Percentiles rank a stretch among this genome's conserved stretches.
phyloP scores from a whole-genome alignment of 2,888 invertebrate species.

The Drosophila percnosoma region DNA sequence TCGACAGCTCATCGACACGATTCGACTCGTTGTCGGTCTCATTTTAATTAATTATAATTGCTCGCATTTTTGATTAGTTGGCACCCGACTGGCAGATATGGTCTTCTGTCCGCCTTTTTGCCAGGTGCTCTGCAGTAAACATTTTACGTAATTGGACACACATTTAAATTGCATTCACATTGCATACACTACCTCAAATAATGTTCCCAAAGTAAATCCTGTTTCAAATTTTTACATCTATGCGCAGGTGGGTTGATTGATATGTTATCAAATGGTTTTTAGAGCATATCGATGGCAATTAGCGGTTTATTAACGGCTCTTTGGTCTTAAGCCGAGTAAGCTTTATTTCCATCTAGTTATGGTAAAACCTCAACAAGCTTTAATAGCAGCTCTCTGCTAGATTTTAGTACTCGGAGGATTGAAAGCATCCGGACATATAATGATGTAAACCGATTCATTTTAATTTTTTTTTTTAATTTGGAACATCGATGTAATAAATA shows the following conservation, averaged over 20 bases:
- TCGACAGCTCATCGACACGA: slow-evolving; percentile 8
- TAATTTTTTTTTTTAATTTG: background rate
- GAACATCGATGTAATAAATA: background rate
- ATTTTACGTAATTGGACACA: slow-evolving; percentile 77
- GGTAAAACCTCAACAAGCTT: background rate
- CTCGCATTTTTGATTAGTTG: slow-evolving; percentile 78
- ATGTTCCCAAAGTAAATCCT: slow-evolving; percentile 59
- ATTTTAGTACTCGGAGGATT: background rate
- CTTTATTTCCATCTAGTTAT: background rate
- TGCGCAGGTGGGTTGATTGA: slow-evolving; percentile 29
- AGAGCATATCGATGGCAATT: background rate
- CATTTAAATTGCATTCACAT: slow-evolving; percentile 71
- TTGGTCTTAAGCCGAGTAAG: background rate
- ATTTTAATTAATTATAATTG: slow-evolving; percentile 78
- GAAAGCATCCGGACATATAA: background rate
- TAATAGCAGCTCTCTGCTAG: background rate
- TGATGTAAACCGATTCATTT: background rate
- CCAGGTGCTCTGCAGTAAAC: slow-evolving; percentile 46
- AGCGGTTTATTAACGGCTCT: background rate
- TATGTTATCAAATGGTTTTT: slow-evolving; percentile 5
- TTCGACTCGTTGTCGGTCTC: slow-evolving; percentile 36
- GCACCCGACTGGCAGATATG: slow-evolving; percentile 67
- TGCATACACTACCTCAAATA: slow-evolving; percentile 70
- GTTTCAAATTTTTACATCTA: slow-evolving; percentile 25
- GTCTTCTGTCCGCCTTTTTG: slow-evolving; percentile 44